Percentiles rank a stretch among this genome's conserved stretches.
Evolutionary conservation across 2,113 vertebrate species (phyloP).

Genomic region (Oplegnathus fasciatus): DNA sequence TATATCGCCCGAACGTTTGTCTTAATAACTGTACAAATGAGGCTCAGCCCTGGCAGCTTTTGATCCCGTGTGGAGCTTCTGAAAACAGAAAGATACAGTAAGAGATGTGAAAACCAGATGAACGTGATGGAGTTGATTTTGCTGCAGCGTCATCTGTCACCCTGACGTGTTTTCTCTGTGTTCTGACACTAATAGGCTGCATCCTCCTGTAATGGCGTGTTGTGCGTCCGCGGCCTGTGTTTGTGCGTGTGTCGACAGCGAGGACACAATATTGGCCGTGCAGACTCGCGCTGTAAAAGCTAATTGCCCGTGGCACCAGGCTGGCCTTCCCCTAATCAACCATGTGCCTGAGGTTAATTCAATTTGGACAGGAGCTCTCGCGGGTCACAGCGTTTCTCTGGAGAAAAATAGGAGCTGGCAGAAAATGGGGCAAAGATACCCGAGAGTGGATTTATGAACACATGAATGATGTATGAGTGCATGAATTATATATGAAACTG

Average conservation of each 20-base stretch:
- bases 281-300: conserved; percentile 22
- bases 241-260: conserved; percentile 8
- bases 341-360: conserved; percentile 59
- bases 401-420: not conserved
- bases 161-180: not conserved
- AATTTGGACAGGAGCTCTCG: conserved; percentile 30
- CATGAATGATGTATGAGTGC: conserved; percentile 17
- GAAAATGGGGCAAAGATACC: conserved; percentile 6
- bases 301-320: conserved; percentile 54
- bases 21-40: not conserved
- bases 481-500: conserved; percentile 28
- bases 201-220: not conserved
- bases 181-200: conserved; percentile 19
- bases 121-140: not conserved
- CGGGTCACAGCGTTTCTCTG: conserved; percentile 14
- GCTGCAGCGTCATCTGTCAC: not conserved
- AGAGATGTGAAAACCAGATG: not conserved
- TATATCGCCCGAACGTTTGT: too few relatives aligned
- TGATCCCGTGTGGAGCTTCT: too few relatives aligned
- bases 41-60: too few relatives aligned
- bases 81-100: not conserved
- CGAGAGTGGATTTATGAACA: conserved; percentile 11
- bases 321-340: conserved; percentile 46
- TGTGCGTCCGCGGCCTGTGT: not conserved
- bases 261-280: conserved; percentile 4